A percentile compares a stretch with the other conserved stretches of the same genome.
Evolutionary conservation across 2,113 vertebrate genomes (phyloP).

Genomic region (Laticauda colubrina): DNA sequence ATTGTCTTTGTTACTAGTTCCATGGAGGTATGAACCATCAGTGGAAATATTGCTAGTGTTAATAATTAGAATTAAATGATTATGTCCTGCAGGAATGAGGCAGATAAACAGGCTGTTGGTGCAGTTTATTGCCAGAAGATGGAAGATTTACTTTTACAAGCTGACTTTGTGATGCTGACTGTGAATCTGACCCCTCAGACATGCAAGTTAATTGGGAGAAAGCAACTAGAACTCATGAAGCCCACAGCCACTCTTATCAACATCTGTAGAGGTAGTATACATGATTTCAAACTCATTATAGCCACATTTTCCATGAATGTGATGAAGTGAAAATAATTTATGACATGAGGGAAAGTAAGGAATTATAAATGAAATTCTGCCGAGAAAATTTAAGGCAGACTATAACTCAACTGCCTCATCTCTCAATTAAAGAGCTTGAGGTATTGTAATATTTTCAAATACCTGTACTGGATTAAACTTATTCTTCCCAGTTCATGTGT

Average conservation of each 20-base stretch:
- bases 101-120: constrained; percentile 72
- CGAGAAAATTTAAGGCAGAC: background rate
- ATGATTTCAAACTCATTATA: background rate
- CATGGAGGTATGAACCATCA: background rate
- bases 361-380: background rate
- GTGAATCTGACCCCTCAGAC: constrained; percentile 70
- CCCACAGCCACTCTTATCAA: constrained; percentile 73
- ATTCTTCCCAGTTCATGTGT: background rate
- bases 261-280: constrained; percentile 75
- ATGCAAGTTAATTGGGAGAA: constrained; percentile 69
- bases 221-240: constrained; percentile 78
- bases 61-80: constrained; percentile 8
- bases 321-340: background rate
- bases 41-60: background rate
- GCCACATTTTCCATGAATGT: background rate
- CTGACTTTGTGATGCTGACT: constrained; percentile 77
- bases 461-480: background rate
- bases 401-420: background rate
- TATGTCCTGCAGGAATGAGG: constrained; percentile 60
- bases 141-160: constrained; percentile 71
- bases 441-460: background rate
- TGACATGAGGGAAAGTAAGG: background rate
- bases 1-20: background rate
- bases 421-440: background rate
- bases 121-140: constrained; percentile 73